Evolutionary conservation across 2,888 invertebrate genomes (phyloP), one percentile per base, ranked within the genome.

Genomic region (Alentia gelatinosa): DNA sequence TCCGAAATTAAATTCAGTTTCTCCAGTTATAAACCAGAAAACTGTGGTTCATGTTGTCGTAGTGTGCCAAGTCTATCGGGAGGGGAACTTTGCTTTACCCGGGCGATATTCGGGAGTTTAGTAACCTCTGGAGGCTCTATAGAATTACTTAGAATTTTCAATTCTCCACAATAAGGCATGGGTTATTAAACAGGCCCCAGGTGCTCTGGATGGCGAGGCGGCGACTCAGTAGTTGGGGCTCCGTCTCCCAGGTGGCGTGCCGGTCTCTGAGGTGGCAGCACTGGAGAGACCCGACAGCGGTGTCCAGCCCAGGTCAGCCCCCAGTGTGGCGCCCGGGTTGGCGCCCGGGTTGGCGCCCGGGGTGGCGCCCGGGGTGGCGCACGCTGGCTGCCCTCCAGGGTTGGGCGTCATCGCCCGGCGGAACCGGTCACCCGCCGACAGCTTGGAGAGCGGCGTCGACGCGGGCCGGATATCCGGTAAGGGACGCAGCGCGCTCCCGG

Each of bases 191-290:
- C n/a, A n/a, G n/a, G n/a, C n/a, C n/a, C n/a, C n/a, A n/a, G n/a
- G n/a, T n/a, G n/a, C n/a, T n/a, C n/a, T n/a, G n/a, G n/a, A 19
- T 56, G 56, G 56, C 12, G 56, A 56, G 3, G n/a, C 3, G 19
- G 1, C 19, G 12, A 4, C 23, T 26, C 68, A 68, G 26, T n/a
- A 68, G 68, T 68, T 68, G 30, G 26, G 68, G 26, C 68, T 68
- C n/a, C 68, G 68, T 68, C 68, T 26, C 4, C 68, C 68, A 68
- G 68, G 26, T 68, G 68, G 68, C 68, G 68, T 68, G 68, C 68
- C 33, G 26, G 33, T 15, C 4, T 68, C 68, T 12, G 68, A 68
- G 68, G 68, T 68, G 68, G 68, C 68, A 26, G 68, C 33, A 68
- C 68, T 68, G 68, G 68, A 68, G 12, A 68, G 68, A 3, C 68